A percentile compares a stretch with the other conserved stretches of the same genome.
Conservation (phyloP, 2,888 invertebrate species). For the Prenolepis imparis region DNA sequence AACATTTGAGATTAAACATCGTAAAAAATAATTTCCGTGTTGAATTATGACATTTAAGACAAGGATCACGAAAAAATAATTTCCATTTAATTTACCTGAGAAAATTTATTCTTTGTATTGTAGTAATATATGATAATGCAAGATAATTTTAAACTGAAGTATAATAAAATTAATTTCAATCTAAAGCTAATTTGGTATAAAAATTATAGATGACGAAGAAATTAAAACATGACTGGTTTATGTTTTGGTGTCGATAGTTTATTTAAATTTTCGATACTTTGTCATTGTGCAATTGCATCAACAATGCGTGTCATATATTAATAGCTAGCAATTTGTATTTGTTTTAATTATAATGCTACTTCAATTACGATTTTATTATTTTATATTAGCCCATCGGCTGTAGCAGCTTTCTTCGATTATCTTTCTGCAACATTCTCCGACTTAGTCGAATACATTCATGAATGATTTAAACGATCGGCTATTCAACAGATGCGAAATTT, state of each 20-base stretch:
- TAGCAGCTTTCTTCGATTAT: neutral
- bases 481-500: neutral
- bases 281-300: too few species aligned
- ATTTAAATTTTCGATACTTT: neutral
- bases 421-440: neutral
- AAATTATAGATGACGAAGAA: neutral
- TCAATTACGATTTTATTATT: neutral
- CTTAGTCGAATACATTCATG: conserved; percentile 18
- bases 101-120: neutral
- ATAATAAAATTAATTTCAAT: neutral
- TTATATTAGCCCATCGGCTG: neutral
- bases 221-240: neutral
- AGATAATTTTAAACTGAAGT: neutral
- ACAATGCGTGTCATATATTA: neutral
- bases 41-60: neutral
- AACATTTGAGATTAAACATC: too few species aligned
- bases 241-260: neutral
- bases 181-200: neutral
- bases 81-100: neutral
- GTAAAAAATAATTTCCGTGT: neutral
- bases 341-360: conserved; percentile 14
- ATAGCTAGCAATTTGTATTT: conserved; percentile 1
- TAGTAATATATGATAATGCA: neutral
- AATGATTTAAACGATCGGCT: conserved; percentile 26
- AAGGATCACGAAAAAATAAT: neutral